Evolutionary conservation across 2,797 vertebrate genomes (phyloP).

Genomic region (Rhynchotus rufescens): DNA sequence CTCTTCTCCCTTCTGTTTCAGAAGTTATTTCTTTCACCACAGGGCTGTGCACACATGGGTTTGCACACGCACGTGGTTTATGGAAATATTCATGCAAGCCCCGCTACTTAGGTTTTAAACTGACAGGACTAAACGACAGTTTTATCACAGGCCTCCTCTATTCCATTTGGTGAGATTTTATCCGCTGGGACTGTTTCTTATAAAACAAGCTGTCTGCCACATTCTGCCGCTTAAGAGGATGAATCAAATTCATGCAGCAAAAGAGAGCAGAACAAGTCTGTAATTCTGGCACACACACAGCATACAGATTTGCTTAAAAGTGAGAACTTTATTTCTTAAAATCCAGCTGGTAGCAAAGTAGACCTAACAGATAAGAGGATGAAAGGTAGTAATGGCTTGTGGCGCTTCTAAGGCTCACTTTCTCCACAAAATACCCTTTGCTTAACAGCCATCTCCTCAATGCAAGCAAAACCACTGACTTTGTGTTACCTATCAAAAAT

Average conservation of each 20-base stretch:
- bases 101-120: background rate
- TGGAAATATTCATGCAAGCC: background rate
- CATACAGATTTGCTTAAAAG: background rate
- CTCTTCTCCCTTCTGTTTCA: background rate
- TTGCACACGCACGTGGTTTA: background rate
- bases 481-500: background rate
- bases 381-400: background rate
- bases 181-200: background rate
- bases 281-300: background rate
- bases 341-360: background rate
- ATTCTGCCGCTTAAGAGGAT: background rate
- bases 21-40: background rate
- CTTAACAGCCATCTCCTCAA: background rate
- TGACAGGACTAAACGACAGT: background rate
- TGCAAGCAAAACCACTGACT: background rate
- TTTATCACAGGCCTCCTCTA: background rate
- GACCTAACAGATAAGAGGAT: background rate
- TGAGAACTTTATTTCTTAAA: background rate
- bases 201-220: background rate
- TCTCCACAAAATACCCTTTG: background rate
- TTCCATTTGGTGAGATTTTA: background rate
- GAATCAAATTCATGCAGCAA: constrained; percentile 1
- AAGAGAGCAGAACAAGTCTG: background rate
- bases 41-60: background rate
- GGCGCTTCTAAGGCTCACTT: background rate